These are phyloP conservation scores for Taeniopygia guttata DNA, from an alignment of 2,797 vertebrate genomes.

Conservation along the genomic window DNA sequence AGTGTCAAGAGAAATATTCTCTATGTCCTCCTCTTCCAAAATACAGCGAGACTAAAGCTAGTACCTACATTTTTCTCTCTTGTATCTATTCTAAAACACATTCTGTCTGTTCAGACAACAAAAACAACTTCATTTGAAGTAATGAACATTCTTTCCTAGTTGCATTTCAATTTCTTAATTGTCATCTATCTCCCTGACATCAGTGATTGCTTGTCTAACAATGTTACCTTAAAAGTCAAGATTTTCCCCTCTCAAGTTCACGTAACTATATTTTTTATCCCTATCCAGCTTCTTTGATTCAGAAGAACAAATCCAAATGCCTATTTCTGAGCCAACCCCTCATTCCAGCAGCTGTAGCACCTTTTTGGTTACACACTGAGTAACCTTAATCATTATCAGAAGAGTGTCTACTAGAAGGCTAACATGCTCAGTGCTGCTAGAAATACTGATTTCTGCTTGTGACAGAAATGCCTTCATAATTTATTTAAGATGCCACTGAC, in stretches of 20 bases:
- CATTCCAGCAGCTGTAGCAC: neutral
- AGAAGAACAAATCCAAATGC: neutral
- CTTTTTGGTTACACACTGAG: neutral
- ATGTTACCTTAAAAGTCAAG: neutral
- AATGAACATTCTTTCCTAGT: neutral
- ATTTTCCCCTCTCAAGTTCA: neutral
- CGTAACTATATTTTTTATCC: neutral
- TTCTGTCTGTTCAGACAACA: neutral
- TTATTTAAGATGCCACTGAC: neutral
- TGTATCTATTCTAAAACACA: neutral
- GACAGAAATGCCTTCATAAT: neutral
- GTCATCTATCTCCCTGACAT: neutral
- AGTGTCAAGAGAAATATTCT: neutral
- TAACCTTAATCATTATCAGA: neutral
- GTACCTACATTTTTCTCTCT: neutral
- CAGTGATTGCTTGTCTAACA: neutral
- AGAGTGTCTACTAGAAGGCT: neutral
- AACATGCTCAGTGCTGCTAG: neutral
- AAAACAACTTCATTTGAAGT: neutral
- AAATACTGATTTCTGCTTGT: neutral
- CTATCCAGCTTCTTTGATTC: neutral
- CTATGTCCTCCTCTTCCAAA: neutral
- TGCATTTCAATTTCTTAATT: neutral
- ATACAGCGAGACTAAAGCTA: neutral
- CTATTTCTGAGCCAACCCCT: neutral